Base-by-base conservation (phyloP, 2,888 invertebrate genomes). In the Pediacus dermestoides region DNA sequence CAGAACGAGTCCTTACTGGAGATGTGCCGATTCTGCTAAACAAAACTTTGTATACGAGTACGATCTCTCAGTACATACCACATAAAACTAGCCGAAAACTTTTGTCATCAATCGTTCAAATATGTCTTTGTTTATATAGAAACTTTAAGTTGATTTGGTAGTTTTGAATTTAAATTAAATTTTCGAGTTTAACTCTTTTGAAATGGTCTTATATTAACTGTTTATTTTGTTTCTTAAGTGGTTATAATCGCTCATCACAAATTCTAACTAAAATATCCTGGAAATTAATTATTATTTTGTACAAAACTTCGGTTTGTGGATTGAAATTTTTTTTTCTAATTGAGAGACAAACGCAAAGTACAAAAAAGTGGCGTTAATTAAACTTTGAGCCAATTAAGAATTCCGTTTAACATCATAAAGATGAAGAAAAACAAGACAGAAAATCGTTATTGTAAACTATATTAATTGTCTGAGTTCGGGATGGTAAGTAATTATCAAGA, bases 31-130 rank as follows among this genome's bases (percentile, higher is more conserved):
- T 43, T 43, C 39, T 42, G 37, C 37, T 26, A 26, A 44, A 44
- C 42, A 39, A 47, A 46, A 43, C 39, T 41, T 41, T 37, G 28
- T 41, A 30, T 34, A 34, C 41, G 35, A 42, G 35, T 37, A 39
- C 31, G 13, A 38, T 36, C 42, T 43, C 35, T n/a, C n/a, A n/a
- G n/a, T n/a, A n/a, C n/a, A n/a, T n/a, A n/a, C n/a, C n/a, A 31
- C 27, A 28, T 39, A 12, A 23, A 13, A 26, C 40, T 44, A 44
- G 43, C 42, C 42, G 25, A 16, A 23, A 51, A 44, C 40, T 52
- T 48, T 43, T 34, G 39, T 47, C 52, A 52, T 52, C 50, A 52
- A 48, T 52, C 52, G 48, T 50, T 48, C 48, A 41, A 45, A 52
- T 47, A 44, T 41, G 42, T 40, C 43, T 45, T 44, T 46, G 46